A percentile compares a stretch with the other conserved stretches of the same genome.
Conservation (phyloP, 2,113 vertebrate genomes). For the Odontesthes bonariensis region DNA sequence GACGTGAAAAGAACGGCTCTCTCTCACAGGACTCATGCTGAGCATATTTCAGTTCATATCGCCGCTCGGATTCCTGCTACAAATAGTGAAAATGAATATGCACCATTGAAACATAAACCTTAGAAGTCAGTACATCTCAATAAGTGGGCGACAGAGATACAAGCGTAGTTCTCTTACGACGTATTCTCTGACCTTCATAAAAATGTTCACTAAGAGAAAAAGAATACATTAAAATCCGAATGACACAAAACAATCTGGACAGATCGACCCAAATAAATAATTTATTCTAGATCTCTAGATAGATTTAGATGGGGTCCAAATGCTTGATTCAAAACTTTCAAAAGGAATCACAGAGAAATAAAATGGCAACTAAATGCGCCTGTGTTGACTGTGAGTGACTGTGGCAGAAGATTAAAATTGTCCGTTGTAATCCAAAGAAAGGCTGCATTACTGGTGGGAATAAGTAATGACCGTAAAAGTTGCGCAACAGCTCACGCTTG, state of each 20-base stretch:
- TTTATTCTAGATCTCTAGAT: conserved; percentile 45
- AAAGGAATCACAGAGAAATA: not conserved
- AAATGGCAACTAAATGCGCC: not conserved
- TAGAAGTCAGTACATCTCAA: not conserved
- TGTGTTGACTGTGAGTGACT: not conserved
- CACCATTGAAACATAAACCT: not conserved
- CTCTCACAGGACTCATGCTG: not conserved
- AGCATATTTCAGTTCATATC: not conserved
- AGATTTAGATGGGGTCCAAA: conserved; percentile 39
- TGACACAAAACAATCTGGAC: conserved; percentile 20
- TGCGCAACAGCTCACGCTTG: not conserved
- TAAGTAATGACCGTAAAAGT: too few species aligned
- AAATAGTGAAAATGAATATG: conserved; percentile 6
- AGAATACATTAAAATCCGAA: conserved; percentile 13
- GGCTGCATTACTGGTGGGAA: not conserved
- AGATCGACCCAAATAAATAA: conserved; percentile 48
- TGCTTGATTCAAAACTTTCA: conserved; percentile 15
- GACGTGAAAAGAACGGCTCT: conserved; percentile 2
- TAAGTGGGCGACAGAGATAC: not conserved
- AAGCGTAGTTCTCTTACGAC: not conserved
- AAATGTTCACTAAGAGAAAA: not conserved
- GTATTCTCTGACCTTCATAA: conserved; percentile 5
- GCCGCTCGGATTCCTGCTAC: not conserved
- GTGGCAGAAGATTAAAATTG: not conserved
- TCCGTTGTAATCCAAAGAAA: not conserved